Evolutionary conservation across 1,140 invertebrate genomes (phyloP).

Genomic region (Atta cephalotes): DNA sequence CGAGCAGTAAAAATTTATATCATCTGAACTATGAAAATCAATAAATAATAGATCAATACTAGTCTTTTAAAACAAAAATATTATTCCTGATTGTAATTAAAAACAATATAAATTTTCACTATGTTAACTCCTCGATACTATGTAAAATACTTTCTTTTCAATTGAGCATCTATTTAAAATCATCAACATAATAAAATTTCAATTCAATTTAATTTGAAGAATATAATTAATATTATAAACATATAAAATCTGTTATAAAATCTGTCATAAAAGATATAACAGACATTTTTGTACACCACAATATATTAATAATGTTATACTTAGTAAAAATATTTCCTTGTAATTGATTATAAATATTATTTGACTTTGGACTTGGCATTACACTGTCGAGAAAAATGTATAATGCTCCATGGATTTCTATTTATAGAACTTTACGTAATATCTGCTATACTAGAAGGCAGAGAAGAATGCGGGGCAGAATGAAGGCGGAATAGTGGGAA

Average conservation of each 20-base stretch:
- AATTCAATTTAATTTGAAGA: neutral
- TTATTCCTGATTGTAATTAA: too few relatives aligned
- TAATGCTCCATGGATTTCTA: conserved; percentile 13
- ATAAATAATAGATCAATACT: too few relatives aligned
- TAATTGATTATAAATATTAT: neutral
- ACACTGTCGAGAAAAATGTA: conserved; percentile 22
- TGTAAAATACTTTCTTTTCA: neutral
- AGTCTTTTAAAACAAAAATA: too few relatives aligned
- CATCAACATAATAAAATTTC: neutral
- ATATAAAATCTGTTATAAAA: neutral
- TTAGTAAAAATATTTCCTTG: neutral
- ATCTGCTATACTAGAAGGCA: conserved; percentile 10
- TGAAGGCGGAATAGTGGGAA: conserved; percentile 41
- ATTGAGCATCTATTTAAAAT: neutral
- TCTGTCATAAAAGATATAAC: neutral
- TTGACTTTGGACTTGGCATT: neutral
- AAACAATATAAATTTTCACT: too few relatives aligned
- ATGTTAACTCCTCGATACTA: too few relatives aligned
- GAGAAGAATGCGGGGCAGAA: conserved; percentile 32
- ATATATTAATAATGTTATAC: neutral
- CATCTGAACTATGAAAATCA: neutral
- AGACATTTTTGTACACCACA: neutral
- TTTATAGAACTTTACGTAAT: conserved; percentile 47
- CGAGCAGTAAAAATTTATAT: too few relatives aligned
- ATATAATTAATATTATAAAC: neutral